phyloP scores from a whole-genome alignment of 2,797 vertebrate genomes.

The Bovichtus variegatus region DNA sequence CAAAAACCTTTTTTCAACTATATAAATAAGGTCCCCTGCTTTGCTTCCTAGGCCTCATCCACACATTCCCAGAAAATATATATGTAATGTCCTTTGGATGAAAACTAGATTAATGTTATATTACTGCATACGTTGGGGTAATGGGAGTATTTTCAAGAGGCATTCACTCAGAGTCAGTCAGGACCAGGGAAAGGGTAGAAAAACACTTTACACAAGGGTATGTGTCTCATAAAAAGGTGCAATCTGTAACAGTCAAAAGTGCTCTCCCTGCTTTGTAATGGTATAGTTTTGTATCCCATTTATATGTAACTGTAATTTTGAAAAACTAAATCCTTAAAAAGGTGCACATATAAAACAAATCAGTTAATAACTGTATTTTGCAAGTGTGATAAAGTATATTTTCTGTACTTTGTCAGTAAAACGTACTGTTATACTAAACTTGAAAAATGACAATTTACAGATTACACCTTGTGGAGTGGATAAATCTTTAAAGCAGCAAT shows the following conservation, averaged over 20 bases:
- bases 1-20: conserved; percentile 73
- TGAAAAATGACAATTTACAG: conserved; percentile 79
- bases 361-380: conserved; percentile 50
- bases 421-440: conserved; percentile 47
- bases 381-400: conserved; percentile 59
- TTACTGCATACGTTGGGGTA: conserved; percentile 82
- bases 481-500: conserved; percentile 74
- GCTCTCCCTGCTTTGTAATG: conserved; percentile 77
- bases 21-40: conserved; percentile 69
- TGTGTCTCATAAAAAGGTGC: conserved; percentile 80
- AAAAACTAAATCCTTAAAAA: conserved; percentile 76
- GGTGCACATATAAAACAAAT: conserved; percentile 73
- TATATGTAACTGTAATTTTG: conserved; percentile 56
- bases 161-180: conserved; percentile 68
- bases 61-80: conserved; percentile 76
- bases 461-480: conserved; percentile 81
- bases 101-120: conserved; percentile 71
- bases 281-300: conserved; percentile 55
- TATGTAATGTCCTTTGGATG: conserved; percentile 75
- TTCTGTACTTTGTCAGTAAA: conserved; percentile 61
- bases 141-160: conserved; percentile 68
- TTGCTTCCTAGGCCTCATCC: conserved; percentile 58
- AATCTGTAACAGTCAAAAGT: conserved; percentile 86
- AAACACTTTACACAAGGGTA: conserved; percentile 69
- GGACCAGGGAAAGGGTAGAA: conserved; percentile 54